These are phyloP conservation scores for Chauna torquata DNA, from an alignment of 2,113 vertebrate genomes.

Conservation along the genomic window DNA sequence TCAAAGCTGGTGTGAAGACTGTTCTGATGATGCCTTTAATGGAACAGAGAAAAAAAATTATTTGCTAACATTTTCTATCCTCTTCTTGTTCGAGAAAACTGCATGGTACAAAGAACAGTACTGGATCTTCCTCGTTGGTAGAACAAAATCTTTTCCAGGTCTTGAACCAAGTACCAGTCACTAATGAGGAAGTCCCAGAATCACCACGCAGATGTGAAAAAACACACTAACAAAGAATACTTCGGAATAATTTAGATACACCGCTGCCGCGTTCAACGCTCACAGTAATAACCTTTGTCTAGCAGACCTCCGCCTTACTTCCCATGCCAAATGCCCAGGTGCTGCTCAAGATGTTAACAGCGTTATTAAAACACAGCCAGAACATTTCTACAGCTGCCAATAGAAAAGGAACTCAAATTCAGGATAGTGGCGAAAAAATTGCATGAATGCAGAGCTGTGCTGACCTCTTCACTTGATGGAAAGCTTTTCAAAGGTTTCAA, in stretches of 20 bases:
- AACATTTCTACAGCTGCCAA: neutral
- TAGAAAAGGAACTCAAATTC: neutral
- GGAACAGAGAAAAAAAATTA: neutral
- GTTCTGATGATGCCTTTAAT: conserved; percentile 7
- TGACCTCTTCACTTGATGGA: neutral
- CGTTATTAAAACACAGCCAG: neutral
- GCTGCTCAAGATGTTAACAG: neutral
- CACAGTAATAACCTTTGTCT: neutral
- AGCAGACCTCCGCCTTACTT: neutral
- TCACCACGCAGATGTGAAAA: neutral
- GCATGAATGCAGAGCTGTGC: neutral
- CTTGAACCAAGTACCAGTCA: neutral
- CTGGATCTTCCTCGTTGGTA: neutral
- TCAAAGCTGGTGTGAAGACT: neutral
- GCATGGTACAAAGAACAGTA: neutral
- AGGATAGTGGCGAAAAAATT: neutral
- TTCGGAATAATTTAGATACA: neutral
- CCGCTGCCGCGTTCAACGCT: neutral
- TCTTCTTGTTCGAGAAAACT: neutral
- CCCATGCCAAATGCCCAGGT: rapidly evolving
- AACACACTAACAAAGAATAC: neutral
- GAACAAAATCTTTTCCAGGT: neutral
- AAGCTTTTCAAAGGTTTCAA: neutral
- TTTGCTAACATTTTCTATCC: conserved; percentile 28
- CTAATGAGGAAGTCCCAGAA: neutral